phyloP scores from a whole-genome alignment of 2,797 vertebrate genomes.

The Characodon lateralis region DNA sequence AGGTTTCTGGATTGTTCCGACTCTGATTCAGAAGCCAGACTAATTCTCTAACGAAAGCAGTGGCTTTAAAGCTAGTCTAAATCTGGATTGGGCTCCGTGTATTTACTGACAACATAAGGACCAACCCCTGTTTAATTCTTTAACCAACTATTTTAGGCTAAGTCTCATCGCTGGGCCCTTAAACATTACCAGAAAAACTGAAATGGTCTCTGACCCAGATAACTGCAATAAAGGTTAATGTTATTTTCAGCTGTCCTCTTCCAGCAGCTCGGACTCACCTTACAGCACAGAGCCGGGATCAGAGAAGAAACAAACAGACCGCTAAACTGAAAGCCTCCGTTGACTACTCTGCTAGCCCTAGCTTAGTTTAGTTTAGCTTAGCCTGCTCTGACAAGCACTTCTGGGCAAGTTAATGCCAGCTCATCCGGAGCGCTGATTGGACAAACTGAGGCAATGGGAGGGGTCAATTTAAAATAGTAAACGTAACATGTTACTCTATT shows the following conservation, averaged over 20 bases:
- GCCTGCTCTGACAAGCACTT: conserved; percentile 38
- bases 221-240: fast-evolving
- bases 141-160: background rate
- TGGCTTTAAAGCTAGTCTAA: background rate
- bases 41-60: background rate
- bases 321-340: background rate
- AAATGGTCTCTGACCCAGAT: too few relatives aligned
- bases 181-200: background rate
- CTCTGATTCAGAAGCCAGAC: background rate
- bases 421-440: conserved; percentile 62
- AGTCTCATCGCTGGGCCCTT: background rate
- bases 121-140: background rate
- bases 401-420: conserved; percentile 53
- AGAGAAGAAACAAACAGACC: too few relatives aligned
- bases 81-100: background rate
- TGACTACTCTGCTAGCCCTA: background rate
- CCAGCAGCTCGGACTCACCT: conserved; percentile 36
- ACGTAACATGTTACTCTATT: background rate
- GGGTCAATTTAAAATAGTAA: too few relatives aligned
- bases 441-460: background rate
- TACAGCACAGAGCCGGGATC: background rate
- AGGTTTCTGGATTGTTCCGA: too few relatives aligned
- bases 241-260: fast-evolving
- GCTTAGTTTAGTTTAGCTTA: conserved; percentile 16
- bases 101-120: background rate